A percentile compares a stretch with the other conserved stretches of the same genome.
Conservation (phyloP, 2,797 vertebrate genomes). For the Gymnoscopelus microlampas region DNA sequence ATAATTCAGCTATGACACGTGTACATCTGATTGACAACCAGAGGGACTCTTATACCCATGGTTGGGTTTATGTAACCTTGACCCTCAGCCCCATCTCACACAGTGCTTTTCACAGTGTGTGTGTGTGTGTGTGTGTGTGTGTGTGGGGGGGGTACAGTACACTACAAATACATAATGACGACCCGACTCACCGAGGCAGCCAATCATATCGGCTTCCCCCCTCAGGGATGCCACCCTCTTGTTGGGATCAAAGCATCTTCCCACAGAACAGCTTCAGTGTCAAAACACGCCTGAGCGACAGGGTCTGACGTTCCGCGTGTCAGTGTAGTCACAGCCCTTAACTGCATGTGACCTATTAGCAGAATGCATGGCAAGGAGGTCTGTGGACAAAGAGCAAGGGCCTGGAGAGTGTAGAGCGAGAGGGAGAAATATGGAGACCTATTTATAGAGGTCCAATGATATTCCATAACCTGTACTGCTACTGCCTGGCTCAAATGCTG, state of each 20-base stretch:
- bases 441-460: conserved; percentile 66
- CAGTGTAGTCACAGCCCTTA: conserved; percentile 49
- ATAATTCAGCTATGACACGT: conserved; percentile 60
- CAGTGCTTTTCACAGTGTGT: conserved; percentile 49
- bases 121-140: conserved; percentile 33
- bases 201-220: conserved; percentile 48
- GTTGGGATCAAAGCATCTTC: conserved; percentile 56
- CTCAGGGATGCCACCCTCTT: conserved; percentile 59
- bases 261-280: conserved; percentile 59
- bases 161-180: conserved; percentile 62
- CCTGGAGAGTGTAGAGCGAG: conserved; percentile 19
- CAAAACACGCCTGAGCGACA: conserved; percentile 62
- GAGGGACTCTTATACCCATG: conserved; percentile 62
- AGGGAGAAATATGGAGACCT: conserved; percentile 47
- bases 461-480: conserved; percentile 62
- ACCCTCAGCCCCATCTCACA: conserved; percentile 47
- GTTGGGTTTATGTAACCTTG: conserved; percentile 70
- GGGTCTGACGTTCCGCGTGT: conserved; percentile 61
- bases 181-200: conserved; percentile 37
- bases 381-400: conserved; percentile 42
- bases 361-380: conserved; percentile 36
- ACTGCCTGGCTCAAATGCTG: conserved; percentile 46
- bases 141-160: conserved; percentile 55
- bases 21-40: conserved; percentile 58
- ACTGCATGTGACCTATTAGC: conserved; percentile 54